phyloP scores from a whole-genome alignment of 2,797 vertebrate species.

The Myotis findleyi region DNA sequence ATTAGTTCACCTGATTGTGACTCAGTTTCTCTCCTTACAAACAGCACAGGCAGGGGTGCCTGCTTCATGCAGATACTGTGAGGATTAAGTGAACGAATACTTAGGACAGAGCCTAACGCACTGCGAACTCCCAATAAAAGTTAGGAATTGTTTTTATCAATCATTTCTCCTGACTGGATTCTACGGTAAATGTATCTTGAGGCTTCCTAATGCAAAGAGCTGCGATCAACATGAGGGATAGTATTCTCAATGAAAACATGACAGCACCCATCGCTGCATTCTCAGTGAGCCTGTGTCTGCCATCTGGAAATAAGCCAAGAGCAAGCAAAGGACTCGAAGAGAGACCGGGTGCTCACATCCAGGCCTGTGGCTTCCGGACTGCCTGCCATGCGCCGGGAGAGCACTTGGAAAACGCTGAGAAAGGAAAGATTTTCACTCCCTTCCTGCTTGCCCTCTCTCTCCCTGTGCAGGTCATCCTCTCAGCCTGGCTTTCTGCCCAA shows the following conservation, averaged over 20 bases:
- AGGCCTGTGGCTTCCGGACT: background rate
- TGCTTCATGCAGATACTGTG: fast-evolving
- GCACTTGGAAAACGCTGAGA: background rate
- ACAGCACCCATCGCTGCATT: background rate
- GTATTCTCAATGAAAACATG: background rate
- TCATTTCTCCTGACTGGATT: background rate
- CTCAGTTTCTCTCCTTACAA: background rate
- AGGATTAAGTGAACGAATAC: background rate
- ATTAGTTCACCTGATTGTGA: background rate
- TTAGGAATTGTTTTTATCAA: background rate
- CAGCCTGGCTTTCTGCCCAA: constrained; percentile 40
- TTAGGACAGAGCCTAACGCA: background rate
- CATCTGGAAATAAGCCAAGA: background rate
- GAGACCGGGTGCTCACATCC: background rate
- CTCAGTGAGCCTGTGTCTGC: background rate
- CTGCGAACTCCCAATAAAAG: background rate
- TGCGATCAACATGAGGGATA: background rate
- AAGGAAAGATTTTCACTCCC: background rate
- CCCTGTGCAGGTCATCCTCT: background rate
- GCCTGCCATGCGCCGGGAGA: background rate
- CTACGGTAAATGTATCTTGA: constrained; percentile 6
- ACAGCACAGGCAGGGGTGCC: background rate
- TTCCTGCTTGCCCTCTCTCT: background rate
- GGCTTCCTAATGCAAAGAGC: background rate
- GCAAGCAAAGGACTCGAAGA: background rate